Evolutionary conservation across 2,888 invertebrate species (phyloP).

Genomic region (Cenopis cana): DNA sequence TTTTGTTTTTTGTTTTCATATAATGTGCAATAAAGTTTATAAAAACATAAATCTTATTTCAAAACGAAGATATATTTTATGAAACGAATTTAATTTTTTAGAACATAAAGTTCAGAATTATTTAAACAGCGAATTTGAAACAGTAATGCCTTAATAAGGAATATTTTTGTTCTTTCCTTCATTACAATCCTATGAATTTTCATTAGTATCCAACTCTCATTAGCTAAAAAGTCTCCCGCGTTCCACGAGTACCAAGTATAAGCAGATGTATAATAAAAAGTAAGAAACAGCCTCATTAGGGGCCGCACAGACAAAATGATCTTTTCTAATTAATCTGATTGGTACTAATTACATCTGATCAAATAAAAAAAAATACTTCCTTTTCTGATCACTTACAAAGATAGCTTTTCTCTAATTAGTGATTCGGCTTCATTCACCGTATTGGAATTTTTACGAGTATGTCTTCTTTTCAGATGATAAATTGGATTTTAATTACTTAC

Average conservation of each 20-base stretch:
- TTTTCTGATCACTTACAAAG: slow-evolving; percentile 34
- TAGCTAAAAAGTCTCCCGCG: neutral
- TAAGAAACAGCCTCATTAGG: slow-evolving; percentile 37
- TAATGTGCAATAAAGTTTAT: too few species aligned
- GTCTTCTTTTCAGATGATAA: neutral
- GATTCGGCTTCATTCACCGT: neutral
- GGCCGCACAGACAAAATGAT: slow-evolving; percentile 20
- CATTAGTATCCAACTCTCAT: slow-evolving; percentile 1
- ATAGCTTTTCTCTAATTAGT: slow-evolving; percentile 37
- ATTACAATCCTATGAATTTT: neutral
- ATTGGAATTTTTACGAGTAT: neutral
- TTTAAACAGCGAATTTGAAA: neutral
- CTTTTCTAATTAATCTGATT: slow-evolving; percentile 66
- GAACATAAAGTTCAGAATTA: neutral
- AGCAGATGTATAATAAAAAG: slow-evolving; percentile 9
- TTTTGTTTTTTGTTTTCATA: too few species aligned
- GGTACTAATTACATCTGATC: slow-evolving; percentile 62
- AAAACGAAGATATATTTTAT: neutral
- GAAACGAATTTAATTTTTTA: neutral
- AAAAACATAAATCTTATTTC: neutral
- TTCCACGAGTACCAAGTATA: neutral
- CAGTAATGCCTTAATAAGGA: too few species aligned
- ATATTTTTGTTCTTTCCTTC: neutral
- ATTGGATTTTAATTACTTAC: slow-evolving; percentile 7
- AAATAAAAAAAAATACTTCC: slow-evolving; percentile 55